Conservation (phyloP, 2,888 invertebrate genomes). For the Troides helena region DNA sequence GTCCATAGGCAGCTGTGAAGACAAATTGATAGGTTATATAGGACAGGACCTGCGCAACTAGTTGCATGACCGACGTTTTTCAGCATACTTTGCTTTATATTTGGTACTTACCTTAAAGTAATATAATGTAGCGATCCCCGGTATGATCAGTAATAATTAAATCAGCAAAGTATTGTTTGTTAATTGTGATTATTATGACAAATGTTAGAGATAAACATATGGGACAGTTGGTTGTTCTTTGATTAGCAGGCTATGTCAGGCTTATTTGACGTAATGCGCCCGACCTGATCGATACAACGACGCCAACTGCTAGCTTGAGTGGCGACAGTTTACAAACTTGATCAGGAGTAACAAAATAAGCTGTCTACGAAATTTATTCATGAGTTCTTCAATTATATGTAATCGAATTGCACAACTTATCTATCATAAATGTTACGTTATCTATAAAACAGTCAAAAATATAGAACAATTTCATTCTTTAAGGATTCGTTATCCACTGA, state of each 20-base stretch:
- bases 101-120: no score
- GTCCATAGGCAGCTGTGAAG: constrained; percentile 44
- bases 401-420: background rate
- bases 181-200: no score
- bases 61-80: constrained; percentile 45
- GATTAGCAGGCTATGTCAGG: constrained; percentile 41
- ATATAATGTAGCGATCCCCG: no score
- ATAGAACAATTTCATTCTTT: background rate
- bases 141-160: no score
- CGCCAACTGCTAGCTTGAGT: constrained; percentile 62
- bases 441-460: background rate
- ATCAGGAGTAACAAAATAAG: constrained; percentile 38
- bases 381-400: background rate
- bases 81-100: background rate
- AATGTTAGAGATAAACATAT: constrained; percentile 9
- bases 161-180: no score
- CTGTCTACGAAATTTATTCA: background rate
- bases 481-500: no score
- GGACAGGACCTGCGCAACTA: constrained; percentile 67
- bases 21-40: constrained; percentile 45
- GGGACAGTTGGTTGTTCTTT: constrained; percentile 46
- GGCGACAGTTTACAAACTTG: constrained; percentile 44
- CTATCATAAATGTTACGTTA: background rate
- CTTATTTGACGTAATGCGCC: constrained; percentile 48
- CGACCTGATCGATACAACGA: constrained; percentile 66